These are phyloP conservation scores for Chesias legatella DNA, from an alignment of 2,888 invertebrate species.

Conservation along the genomic window DNA sequence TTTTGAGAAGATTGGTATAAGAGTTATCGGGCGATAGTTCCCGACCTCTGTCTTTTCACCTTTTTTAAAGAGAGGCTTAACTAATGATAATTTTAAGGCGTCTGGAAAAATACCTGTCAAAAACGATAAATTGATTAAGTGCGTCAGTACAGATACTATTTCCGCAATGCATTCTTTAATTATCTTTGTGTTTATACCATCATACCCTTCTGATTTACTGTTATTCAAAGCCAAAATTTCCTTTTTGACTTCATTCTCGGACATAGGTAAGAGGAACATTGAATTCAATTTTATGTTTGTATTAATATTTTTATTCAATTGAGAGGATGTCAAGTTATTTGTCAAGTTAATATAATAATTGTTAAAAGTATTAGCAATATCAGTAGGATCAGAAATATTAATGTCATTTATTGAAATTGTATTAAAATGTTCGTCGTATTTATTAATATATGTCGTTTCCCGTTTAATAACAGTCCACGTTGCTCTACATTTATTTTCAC, in stretches of 20 bases:
- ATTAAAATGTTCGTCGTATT: too few relatives aligned
- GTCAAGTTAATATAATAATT: neutral
- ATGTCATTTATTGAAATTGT: too few relatives aligned
- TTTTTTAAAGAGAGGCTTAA: too few relatives aligned
- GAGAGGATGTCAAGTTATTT: neutral
- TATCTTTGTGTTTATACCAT: neutral
- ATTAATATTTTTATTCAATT: too few relatives aligned
- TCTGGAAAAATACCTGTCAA: neutral
- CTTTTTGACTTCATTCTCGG: neutral
- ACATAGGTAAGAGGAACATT: neutral
- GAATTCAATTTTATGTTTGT: neutral
- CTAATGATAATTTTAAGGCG: neutral
- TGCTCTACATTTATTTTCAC: too few relatives aligned
- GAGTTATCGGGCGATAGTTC: conserved; percentile 1
- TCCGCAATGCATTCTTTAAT: neutral
- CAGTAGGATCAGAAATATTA: too few relatives aligned
- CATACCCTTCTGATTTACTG: neutral
- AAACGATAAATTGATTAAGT: neutral
- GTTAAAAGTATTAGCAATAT: neutral
- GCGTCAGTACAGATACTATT: neutral
- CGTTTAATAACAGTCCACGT: too few relatives aligned
- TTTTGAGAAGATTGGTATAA: conserved; percentile 1
- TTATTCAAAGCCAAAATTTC: neutral
- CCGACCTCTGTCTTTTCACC: too few relatives aligned
- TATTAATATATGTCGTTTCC: too few relatives aligned